Evolutionary conservation across 2,888 invertebrate species (phyloP), one percentile per base, ranked within the genome.

Genomic region (Ophion ventricosus): DNA sequence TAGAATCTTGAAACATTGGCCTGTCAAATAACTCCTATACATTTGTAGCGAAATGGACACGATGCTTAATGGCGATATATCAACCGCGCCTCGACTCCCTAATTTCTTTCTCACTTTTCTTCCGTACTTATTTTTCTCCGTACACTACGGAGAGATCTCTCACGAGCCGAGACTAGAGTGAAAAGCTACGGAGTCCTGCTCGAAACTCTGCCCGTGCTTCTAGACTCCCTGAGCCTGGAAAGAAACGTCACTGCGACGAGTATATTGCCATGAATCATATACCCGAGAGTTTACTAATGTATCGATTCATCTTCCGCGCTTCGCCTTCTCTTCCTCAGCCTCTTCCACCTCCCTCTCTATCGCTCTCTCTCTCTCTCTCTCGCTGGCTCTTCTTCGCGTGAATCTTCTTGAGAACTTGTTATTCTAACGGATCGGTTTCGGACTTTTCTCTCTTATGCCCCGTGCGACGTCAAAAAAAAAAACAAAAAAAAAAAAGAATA

Each of bases 11-110:
- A 89, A 90, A 88, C 88, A 86, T 87, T 86, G 83, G 86, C 85
- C 17, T 61, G 57, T 25, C 43, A 57, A 8, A 35, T 35, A 35
- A 35, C 35, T 35, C 72, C 80, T 73, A 90, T 90, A 90, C 89
- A 72, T 91, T 91, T 90, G 90, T 92, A 90, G 35, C 63, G 59
- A 91, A 91, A 91, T 84, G 90, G 89, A 92, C 91, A 89, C 90
- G 87, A 91, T 91, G 90, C 87, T 63, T 91, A 91, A 92, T 90
- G 90, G 88, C 89, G 87, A 90, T 92, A 90, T 87, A 90, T 91
- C 91, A 87, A 56, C 78, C 59, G 35, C 29, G 64, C 49, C 49
- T 75, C 80, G 59, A 63, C 80, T 69, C 83, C 86, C 77, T 85
- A 70, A 83, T 83, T 84, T 75, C 78, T 79, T 79, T 84, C 64